phyloP scores from a whole-genome alignment of 2,888 invertebrate genomes.

The Agrypnus murinus region DNA sequence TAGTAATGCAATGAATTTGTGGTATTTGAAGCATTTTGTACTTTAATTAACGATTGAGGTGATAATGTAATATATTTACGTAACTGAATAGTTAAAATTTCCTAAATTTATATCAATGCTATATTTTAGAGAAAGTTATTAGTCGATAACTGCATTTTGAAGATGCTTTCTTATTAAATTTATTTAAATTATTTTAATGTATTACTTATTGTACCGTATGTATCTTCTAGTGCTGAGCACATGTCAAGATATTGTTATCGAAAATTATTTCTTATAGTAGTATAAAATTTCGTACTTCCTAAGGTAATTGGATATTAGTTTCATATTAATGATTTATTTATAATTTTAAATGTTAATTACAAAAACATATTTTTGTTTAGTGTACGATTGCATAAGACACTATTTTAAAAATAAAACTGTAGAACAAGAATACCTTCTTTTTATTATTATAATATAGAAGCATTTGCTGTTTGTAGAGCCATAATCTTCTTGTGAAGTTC shows the following conservation, averaged over 20 bases:
- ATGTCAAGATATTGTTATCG: constrained; percentile 18
- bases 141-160: constrained; percentile 16
- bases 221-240: background rate
- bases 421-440: constrained; percentile 2
- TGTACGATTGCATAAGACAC: constrained; percentile 23
- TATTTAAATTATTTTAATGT: constrained; percentile 7
- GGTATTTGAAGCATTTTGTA: background rate
- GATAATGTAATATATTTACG: constrained; percentile 40
- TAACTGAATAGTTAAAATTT: constrained; percentile 26
- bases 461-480: constrained; percentile 39
- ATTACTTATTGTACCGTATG: too few species aligned
- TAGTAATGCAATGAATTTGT: background rate
- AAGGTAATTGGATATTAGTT: background rate
- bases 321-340: background rate
- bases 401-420: constrained; percentile 30
- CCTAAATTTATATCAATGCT: constrained; percentile 16
- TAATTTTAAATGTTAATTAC: background rate
- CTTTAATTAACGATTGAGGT: constrained; percentile 23
- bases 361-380: constrained; percentile 20
- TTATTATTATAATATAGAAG: background rate
- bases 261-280: background rate
- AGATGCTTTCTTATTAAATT: constrained; percentile 7
- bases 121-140: background rate
- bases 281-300: background rate
- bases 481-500: constrained; percentile 74